A percentile compares a stretch with the other conserved stretches of the same genome.
These are phyloP conservation scores for Eutolmus rufibarbis DNA, from an alignment of 2,888 invertebrate species.

Conservation along the genomic window DNA sequence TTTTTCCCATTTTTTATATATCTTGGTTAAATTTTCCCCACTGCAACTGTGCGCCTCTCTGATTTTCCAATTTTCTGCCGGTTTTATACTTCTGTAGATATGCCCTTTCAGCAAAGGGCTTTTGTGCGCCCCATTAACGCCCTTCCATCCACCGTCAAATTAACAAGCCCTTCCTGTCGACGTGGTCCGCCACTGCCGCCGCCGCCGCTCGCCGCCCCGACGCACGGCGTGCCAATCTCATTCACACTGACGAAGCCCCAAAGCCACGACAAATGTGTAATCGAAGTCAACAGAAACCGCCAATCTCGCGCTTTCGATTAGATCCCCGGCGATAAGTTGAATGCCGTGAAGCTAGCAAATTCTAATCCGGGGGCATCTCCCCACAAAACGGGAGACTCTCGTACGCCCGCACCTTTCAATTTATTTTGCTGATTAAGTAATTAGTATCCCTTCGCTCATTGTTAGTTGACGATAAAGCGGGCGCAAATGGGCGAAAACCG, in stretches of 20 bases:
- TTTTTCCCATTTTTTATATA: too few relatives aligned
- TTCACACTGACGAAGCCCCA: not conserved
- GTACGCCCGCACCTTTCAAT: conserved; percentile 37
- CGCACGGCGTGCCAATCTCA: not conserved
- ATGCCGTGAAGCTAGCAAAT: conserved; percentile 11
- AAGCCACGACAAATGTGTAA: conserved; percentile 31
- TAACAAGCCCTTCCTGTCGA: not conserved
- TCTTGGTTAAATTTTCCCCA: not conserved
- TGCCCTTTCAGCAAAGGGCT: not conserved
- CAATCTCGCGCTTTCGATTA: conserved; percentile 28
- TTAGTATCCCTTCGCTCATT: conserved; percentile 44
- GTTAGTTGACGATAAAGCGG: conserved; percentile 36
- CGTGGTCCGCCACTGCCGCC: not conserved
- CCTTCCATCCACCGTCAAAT: not conserved
- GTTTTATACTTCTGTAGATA: not conserved
- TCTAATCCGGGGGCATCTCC: not conserved
- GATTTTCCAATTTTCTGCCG: not conserved
- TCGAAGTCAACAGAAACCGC: conserved; percentile 29
- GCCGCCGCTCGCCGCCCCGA: not conserved
- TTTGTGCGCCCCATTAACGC: not conserved
- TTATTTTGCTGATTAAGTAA: conserved; percentile 41
- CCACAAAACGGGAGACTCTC: not conserved
- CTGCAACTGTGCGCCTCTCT: not conserved
- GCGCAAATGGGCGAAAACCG: conserved; percentile 12
- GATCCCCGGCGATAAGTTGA: conserved; percentile 16